Percentiles rank a stretch among this genome's conserved stretches.
Conservation (phyloP, 2,797 vertebrate species). For the Tauraco hartlaubi region DNA sequence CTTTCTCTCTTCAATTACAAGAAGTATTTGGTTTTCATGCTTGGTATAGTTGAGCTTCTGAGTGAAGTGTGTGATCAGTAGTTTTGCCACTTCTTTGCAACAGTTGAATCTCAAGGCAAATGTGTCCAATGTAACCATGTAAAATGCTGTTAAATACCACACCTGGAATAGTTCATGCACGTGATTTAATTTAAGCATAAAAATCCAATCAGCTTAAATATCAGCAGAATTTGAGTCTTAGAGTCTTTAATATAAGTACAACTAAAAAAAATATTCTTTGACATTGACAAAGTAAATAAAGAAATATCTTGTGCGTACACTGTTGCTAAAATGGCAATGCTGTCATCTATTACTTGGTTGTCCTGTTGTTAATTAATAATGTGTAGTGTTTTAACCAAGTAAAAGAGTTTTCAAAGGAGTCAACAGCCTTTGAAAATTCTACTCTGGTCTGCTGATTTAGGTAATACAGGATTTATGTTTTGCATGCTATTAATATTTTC, state of each 20-base stretch:
- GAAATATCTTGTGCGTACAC: neutral
- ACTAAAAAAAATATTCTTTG: neutral
- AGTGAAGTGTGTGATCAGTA: constrained; percentile 32
- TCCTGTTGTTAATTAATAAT: constrained; percentile 20
- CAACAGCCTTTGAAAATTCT: constrained; percentile 58
- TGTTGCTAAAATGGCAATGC: constrained; percentile 77
- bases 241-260: neutral
- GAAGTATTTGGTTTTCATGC: constrained; percentile 70
- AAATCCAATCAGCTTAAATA: neutral
- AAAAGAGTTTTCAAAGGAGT: constrained; percentile 61
- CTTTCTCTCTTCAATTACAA: constrained; percentile 80
- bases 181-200: neutral
- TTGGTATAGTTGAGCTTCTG: constrained; percentile 33
- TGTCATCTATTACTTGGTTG: constrained; percentile 23
- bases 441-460: neutral
- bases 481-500: constrained; percentile 18
- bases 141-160: neutral
- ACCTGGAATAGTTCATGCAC: neutral
- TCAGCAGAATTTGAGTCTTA: neutral
- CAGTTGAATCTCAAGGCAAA: neutral
- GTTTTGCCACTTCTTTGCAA: constrained; percentile 73
- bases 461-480: neutral
- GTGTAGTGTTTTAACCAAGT: constrained; percentile 53
- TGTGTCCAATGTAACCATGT: neutral
- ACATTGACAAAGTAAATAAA: neutral